A percentile compares a stretch with the other conserved stretches of the same genome.
Evolutionary conservation across 2,113 vertebrate genomes (phyloP).

Genomic region (Python bivittatus): DNA sequence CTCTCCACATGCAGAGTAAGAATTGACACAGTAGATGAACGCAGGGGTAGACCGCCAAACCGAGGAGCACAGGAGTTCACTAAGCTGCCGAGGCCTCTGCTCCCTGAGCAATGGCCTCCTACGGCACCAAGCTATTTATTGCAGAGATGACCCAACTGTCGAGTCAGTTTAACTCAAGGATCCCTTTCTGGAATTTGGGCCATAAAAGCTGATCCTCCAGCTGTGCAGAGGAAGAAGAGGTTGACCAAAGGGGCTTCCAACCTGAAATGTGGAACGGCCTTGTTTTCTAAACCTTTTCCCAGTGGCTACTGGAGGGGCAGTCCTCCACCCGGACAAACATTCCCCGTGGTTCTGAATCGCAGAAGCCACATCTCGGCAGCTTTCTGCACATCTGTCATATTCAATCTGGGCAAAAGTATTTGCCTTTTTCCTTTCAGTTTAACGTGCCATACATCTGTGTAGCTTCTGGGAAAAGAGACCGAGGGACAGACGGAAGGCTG

Average conservation of each 20-base stretch:
- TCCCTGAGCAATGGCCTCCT: slow-evolving; percentile 50
- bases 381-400: slow-evolving; percentile 48
- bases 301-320: slow-evolving; percentile 27
- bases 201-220: slow-evolving; percentile 28
- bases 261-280: slow-evolving; percentile 54
- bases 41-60: slow-evolving; percentile 36
- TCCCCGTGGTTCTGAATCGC: slow-evolving; percentile 35
- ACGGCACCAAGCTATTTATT: slow-evolving; percentile 73
- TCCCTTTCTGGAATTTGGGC: slow-evolving; percentile 39
- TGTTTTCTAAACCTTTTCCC: slow-evolving; percentile 33
- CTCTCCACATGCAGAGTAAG: slow-evolving; percentile 47
- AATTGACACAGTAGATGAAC: slow-evolving; percentile 40
- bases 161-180: slow-evolving; percentile 43
- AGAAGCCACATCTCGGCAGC: slow-evolving; percentile 54
- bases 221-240: slow-evolving; percentile 12
- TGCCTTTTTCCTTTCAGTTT: neutral
- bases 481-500: slow-evolving; percentile 11
- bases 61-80: slow-evolving; percentile 27
- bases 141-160: slow-evolving; percentile 66
- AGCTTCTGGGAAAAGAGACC: neutral
- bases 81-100: slow-evolving; percentile 27
- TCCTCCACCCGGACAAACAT: slow-evolving; percentile 20
- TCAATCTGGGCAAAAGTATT: slow-evolving; percentile 54
- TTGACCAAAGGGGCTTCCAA: neutral
- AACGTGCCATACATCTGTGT: slow-evolving; percentile 45